These are phyloP conservation scores for Sericinus montela DNA, from an alignment of 2,888 invertebrate genomes.

Conservation along the genomic window DNA sequence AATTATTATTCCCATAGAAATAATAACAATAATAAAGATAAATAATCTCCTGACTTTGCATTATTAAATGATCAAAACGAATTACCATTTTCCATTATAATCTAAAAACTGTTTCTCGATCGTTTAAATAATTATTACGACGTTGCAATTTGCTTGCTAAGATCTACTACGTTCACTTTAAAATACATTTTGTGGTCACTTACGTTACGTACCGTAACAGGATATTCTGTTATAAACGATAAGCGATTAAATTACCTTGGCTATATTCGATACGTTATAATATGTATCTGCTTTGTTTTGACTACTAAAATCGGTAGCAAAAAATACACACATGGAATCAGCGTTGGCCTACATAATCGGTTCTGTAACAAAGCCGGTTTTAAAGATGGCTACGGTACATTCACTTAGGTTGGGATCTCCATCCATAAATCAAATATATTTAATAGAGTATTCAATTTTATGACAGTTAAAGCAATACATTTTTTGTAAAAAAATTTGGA, in stretches of 20 bases:
- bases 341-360: constrained; percentile 15
- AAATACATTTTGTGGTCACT: too few species aligned
- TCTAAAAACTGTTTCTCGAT: constrained; percentile 4
- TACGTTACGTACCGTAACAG: not conserved
- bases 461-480: too few species aligned
- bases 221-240: not conserved
- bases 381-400: constrained; percentile 11
- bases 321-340: constrained; percentile 1
- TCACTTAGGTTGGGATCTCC: constrained; percentile 1
- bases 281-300: not conserved
- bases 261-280: not conserved
- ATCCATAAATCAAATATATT: constrained; percentile 1
- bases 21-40: too few species aligned
- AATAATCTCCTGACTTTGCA: not conserved
- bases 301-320: constrained; percentile 1
- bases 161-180: constrained; percentile 6
- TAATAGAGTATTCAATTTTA: not conserved
- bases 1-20: too few species aligned
- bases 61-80: constrained; percentile 3
- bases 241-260: not conserved
- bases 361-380: constrained; percentile 19
- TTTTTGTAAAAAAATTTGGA: too few species aligned
- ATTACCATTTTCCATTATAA: constrained; percentile 7
- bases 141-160: not conserved
- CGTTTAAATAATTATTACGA: constrained; percentile 12